These are phyloP conservation scores for Drosophila ohnishii DNA, from an alignment of 1,140 invertebrate species.

Conservation along the genomic window DNA sequence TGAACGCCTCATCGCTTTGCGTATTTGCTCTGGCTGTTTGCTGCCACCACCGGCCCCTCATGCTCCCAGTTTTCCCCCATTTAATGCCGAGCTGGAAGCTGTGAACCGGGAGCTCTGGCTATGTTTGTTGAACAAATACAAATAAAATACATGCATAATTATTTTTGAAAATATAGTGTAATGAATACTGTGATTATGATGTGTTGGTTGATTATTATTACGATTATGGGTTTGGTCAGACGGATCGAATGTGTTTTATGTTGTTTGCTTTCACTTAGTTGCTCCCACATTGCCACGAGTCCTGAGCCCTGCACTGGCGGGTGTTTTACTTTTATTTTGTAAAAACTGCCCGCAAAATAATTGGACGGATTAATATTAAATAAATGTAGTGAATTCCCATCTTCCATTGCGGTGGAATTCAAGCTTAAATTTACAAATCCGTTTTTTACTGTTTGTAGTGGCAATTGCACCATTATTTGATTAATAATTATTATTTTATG, in stretches of 20 bases:
- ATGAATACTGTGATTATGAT: constrained; percentile 74
- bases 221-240: constrained; percentile 54
- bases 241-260: constrained; percentile 50
- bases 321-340: constrained; percentile 39
- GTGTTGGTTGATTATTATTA: constrained; percentile 69
- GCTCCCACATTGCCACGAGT: constrained; percentile 20
- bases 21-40: constrained; percentile 65
- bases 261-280: constrained; percentile 56
- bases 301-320: constrained; percentile 8
- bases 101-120: constrained; percentile 45
- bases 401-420: constrained; percentile 4
- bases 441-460: neutral
- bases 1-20: constrained; percentile 71
- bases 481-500: neutral
- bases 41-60: constrained; percentile 8
- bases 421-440: constrained; percentile 2
- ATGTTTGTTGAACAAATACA: constrained; percentile 81
- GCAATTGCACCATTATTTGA: constrained; percentile 7
- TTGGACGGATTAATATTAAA: constrained; percentile 49
- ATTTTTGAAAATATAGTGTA: constrained; percentile 81
- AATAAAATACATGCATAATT: constrained; percentile 82
- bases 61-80: constrained; percentile 1
- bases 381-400: constrained; percentile 18
- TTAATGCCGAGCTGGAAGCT: constrained; percentile 28
- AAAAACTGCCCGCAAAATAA: constrained; percentile 27